Evolutionary conservation across 1,140 invertebrate genomes (phyloP), one percentile per base, ranked within the genome.

Genomic region (Andricus grossulariae): DNA sequence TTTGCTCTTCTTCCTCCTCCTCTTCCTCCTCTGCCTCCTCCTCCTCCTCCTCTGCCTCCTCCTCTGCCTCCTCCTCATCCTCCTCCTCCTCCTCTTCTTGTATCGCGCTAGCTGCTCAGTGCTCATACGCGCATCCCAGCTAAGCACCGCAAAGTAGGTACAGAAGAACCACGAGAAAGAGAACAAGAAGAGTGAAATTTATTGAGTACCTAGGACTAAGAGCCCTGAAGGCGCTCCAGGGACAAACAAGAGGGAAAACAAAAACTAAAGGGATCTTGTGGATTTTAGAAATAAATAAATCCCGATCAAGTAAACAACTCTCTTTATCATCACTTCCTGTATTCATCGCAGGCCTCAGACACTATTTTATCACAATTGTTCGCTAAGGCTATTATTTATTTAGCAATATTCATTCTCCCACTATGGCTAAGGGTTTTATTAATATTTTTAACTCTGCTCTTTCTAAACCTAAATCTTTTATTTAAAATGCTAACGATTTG

Each of bases 61-160:
- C 10, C 39, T 45, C 39, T 7, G 7, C 10, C 6, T 45, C 7
- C 0, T 45, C 39, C 6, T 45, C 39, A 0, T 45, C 10, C 6
- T 11, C 10, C 10, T 45, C 39, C 10, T 10, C 39, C 1, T 45
- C 39, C 10, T 45, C 39, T 45, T 45, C 82, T 83, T 82, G 79
- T 79, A 78, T 77, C 79, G 76, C 77, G 79, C 79, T 32, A 32
- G 25, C 75, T 45, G 8, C 39, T 79, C 78, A 75, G 71, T 81
- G 78, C 70, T 39, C 32, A 55, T 80, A 80, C 80, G 76, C 80
- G 82, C 80, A 84, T 84, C 80, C 83, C 82, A 82, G 83, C 80
- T 85, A 85, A 87, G 80, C 82, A 87, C 86, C 84, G 86, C 81
- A 78, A 82, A 81, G 78, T 76, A 80, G 82, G 79, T 81, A 84